Evolutionary conservation across 2,113 vertebrate genomes (phyloP).

Genomic region (Archilochus colubris): DNA sequence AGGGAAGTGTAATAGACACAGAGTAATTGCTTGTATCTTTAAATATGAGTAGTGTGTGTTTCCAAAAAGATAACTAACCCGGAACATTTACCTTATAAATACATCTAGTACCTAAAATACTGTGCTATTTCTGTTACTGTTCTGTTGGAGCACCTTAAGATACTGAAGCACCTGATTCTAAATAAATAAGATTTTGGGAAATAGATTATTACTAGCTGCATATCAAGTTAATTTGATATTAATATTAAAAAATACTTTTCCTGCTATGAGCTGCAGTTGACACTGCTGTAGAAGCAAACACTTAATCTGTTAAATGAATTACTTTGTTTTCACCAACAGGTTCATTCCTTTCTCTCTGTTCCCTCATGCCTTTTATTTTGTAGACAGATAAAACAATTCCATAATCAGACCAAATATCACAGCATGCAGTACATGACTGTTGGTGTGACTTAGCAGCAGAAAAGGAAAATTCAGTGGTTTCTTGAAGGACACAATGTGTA

Average conservation of each 20-base stretch:
- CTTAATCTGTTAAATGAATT: background rate
- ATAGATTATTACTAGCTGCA: background rate
- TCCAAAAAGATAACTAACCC: background rate
- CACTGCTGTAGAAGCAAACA: background rate
- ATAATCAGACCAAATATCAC: background rate
- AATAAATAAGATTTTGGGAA: background rate
- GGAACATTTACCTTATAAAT: background rate
- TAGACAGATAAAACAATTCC: background rate
- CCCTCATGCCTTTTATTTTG: background rate
- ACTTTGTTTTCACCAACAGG: background rate
- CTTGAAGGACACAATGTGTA: background rate
- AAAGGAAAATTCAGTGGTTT: background rate
- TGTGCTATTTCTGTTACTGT: background rate
- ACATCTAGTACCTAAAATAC: background rate
- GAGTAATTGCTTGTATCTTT: background rate
- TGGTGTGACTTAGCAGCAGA: background rate
- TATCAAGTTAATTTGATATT: background rate
- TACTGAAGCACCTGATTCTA: background rate
- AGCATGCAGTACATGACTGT: background rate
- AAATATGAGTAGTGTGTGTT: background rate
- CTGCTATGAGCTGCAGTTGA: background rate
- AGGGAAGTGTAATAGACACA: background rate
- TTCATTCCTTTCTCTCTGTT: background rate
- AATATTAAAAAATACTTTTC: background rate
- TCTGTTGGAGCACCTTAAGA: background rate